These are phyloP conservation scores for Cotesia glomerata DNA, from an alignment of 1,140 invertebrate genomes.

Conservation along the genomic window DNA sequence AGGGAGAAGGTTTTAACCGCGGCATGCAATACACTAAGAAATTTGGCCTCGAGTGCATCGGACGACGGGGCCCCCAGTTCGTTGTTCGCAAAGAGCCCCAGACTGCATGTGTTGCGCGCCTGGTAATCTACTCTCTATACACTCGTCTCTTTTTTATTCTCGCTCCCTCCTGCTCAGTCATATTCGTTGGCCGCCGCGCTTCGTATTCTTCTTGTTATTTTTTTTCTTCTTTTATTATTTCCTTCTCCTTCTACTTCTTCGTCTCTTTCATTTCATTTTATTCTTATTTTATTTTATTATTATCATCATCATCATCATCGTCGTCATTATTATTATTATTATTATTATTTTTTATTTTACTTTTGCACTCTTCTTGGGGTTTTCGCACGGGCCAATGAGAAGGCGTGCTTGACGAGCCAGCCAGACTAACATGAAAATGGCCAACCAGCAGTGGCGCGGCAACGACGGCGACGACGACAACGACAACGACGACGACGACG, in stretches of 20 bases:
- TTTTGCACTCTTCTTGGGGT: conserved; percentile 14
- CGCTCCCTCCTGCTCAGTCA: conserved; percentile 13
- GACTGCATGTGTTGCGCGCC: conserved; percentile 31
- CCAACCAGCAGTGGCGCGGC: conserved; percentile 19
- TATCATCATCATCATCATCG: not conserved
- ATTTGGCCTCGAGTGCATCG: conserved; percentile 33
- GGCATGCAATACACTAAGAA: conserved; percentile 32
- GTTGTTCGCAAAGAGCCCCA: conserved; percentile 30
- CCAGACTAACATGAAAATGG: conserved; percentile 29
- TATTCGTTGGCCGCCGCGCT: conserved; percentile 20
- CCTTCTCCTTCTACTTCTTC: not conserved
- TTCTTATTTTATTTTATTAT: not conserved
- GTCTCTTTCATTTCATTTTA: not conserved
- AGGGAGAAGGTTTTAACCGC: conserved; percentile 18
- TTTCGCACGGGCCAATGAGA: conserved; percentile 26
- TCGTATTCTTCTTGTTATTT: conserved; percentile 2
- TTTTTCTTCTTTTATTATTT: conserved; percentile 3
- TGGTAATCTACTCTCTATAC: conserved; percentile 21
- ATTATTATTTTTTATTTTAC: conserved; percentile 12
- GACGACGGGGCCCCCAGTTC: conserved; percentile 18
- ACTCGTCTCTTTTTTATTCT: conserved; percentile 16
- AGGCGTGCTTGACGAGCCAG: conserved; percentile 17
- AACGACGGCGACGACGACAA: not conserved
- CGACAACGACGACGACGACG: not conserved
- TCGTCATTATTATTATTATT: not conserved